These are phyloP conservation scores for Pelobates fuscus DNA, from an alignment of 2,113 vertebrate genomes.

Conservation along the genomic window DNA sequence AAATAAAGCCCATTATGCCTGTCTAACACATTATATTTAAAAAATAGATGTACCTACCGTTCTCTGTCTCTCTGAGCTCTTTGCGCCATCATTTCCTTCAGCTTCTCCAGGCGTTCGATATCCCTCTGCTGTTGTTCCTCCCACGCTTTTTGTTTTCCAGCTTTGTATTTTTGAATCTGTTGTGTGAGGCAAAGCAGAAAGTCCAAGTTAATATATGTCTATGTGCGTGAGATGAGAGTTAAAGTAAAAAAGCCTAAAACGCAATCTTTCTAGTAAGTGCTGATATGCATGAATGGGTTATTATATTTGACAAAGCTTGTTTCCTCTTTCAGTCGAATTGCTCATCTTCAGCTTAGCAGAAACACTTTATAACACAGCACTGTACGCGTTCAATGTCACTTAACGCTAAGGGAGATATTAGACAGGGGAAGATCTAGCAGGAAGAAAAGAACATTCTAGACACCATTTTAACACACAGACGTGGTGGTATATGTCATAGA, in stretches of 20 bases:
- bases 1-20: too few relatives aligned
- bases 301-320: conserved; percentile 9
- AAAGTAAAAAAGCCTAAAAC: conserved; percentile 32
- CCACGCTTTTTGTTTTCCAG: conserved; percentile 76
- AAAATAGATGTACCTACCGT: conserved; percentile 69
- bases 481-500: too few relatives aligned
- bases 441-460: too few relatives aligned
- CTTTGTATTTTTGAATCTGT: conserved; percentile 83
- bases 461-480: too few relatives aligned
- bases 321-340: conserved; percentile 37
- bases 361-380: conserved; percentile 51
- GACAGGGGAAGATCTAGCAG: too few relatives aligned
- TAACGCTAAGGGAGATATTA: too few relatives aligned
- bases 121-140: conserved; percentile 75
- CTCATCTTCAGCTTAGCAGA: conserved; percentile 35
- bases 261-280: conserved; percentile 25
- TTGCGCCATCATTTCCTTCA: conserved; percentile 80
- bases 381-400: too few relatives aligned
- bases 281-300: conserved; percentile 44
- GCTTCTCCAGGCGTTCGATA: conserved; percentile 70
- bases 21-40: too few relatives aligned
- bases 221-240: conserved; percentile 8
- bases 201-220: conserved; percentile 7
- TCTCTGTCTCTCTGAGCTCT: conserved; percentile 82
- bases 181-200: conserved; percentile 23